These are phyloP conservation scores for Chrysolina americana DNA, from an alignment of 2,888 invertebrate genomes.

Conservation along the genomic window DNA sequence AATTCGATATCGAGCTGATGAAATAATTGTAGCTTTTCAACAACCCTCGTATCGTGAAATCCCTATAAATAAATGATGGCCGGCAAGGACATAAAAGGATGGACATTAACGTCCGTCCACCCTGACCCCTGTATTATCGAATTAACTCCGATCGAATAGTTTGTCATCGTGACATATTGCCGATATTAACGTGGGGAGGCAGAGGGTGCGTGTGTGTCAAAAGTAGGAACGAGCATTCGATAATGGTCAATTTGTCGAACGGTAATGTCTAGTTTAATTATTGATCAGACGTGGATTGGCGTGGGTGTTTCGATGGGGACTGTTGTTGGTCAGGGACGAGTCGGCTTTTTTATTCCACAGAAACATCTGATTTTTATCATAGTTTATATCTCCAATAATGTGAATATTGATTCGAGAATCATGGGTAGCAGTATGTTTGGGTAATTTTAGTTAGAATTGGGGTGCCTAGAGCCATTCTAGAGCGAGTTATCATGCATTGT, in stretches of 20 bases:
- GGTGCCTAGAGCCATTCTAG: too few relatives aligned
- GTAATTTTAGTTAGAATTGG: too few relatives aligned
- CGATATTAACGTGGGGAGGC: constrained; percentile 38
- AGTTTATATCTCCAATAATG: too few relatives aligned
- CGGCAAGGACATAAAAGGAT: constrained; percentile 26
- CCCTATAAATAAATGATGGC: constrained; percentile 21
- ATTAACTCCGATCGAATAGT: constrained; percentile 46
- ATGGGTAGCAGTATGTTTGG: too few relatives aligned
- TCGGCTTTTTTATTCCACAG: not conserved
- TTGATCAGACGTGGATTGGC: not conserved
- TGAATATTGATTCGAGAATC: too few relatives aligned
- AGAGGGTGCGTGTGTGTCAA: constrained; percentile 36
- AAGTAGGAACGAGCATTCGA: constrained; percentile 13
- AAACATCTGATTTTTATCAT: not conserved
- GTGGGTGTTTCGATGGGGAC: not conserved
- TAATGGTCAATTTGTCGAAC: constrained; percentile 21
- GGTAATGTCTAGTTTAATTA: constrained; percentile 12
- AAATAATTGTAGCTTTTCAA: not conserved
- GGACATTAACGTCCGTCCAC: constrained; percentile 7
- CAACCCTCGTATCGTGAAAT: constrained; percentile 22
- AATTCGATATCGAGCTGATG: too few relatives aligned
- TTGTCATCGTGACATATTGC: constrained; percentile 51
- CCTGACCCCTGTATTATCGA: constrained; percentile 40
- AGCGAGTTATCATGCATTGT: too few relatives aligned
- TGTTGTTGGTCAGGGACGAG: not conserved